These are phyloP conservation scores for Euplagia quadripunctaria DNA, from an alignment of 2,888 invertebrate species.

Conservation along the genomic window DNA sequence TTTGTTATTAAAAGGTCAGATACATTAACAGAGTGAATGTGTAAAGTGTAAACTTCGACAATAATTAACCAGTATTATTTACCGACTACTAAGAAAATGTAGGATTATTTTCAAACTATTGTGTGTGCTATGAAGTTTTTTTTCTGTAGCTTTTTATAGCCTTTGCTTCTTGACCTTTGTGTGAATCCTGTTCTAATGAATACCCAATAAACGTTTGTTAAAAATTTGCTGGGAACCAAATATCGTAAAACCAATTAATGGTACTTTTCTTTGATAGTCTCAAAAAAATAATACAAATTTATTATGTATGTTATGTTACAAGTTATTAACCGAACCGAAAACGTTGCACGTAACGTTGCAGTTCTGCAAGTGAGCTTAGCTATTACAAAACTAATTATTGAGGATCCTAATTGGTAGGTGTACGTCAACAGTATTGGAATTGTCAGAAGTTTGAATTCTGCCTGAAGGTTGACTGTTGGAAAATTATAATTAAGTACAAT, in stretches of 20 bases:
- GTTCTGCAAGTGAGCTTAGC: background rate
- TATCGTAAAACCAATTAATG: too few relatives aligned
- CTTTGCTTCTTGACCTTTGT: too few relatives aligned
- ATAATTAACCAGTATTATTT: background rate
- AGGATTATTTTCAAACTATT: too few relatives aligned
- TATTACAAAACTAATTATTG: background rate
- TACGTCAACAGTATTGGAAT: background rate
- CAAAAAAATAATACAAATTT: too few relatives aligned
- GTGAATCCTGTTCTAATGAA: too few relatives aligned
- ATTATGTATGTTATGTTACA: background rate
- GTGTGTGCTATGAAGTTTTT: too few relatives aligned
- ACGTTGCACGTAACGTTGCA: background rate
- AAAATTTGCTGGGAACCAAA: too few relatives aligned
- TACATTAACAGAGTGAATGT: constrained; percentile 48
- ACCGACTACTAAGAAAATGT: background rate
- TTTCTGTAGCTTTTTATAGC: too few relatives aligned
- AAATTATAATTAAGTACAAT: background rate
- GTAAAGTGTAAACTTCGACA: constrained; percentile 25
- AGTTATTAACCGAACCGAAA: background rate
- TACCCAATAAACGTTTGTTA: too few relatives aligned
- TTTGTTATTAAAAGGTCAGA: constrained; percentile 59
- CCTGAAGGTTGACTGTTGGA: background rate
- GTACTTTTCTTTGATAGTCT: too few relatives aligned
- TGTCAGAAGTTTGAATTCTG: background rate
- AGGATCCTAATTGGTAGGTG: background rate